Evolutionary conservation across 1,140 invertebrate species (phyloP).

Genomic region (Danaus plexippus): DNA sequence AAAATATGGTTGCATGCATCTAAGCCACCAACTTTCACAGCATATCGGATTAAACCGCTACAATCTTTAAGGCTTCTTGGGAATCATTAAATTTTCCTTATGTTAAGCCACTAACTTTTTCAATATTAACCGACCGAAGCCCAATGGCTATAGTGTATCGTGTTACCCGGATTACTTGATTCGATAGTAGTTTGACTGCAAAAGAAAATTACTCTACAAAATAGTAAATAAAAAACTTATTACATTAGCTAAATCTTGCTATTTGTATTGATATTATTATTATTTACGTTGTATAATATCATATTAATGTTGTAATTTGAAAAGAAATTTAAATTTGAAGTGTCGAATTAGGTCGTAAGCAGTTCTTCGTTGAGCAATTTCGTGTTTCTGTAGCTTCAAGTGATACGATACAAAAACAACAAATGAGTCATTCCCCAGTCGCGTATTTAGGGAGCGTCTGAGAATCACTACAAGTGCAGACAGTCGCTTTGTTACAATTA

Average conservation of each 20-base stretch:
- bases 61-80: conserved; percentile 44
- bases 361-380: no score
- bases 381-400: no score
- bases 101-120: conserved; percentile 26
- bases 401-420: no score
- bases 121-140: conserved; percentile 33
- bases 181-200: conserved; percentile 4
- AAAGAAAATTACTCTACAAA: no score
- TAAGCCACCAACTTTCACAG: conserved; percentile 23
- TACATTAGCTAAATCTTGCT: no score
- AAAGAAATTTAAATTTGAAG: no score
- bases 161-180: conserved; percentile 21
- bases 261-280: no score
- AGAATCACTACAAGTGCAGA: conserved; percentile 41
- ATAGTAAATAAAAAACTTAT: no score
- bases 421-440: conserved; percentile 42
- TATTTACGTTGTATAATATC: no score
- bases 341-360: no score
- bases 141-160: conserved; percentile 19
- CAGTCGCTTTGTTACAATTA: no score
- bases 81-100: conserved; percentile 38
- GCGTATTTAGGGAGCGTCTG: conserved; percentile 55
- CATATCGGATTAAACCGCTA: conserved; percentile 31
- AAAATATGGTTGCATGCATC: neutral
- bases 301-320: no score